A percentile compares a stretch with the other conserved stretches of the same genome.
These are phyloP conservation scores for Parapristionchus giblindavisi DNA, from an alignment of 2,888 invertebrate genomes.

Conservation along the genomic window DNA sequence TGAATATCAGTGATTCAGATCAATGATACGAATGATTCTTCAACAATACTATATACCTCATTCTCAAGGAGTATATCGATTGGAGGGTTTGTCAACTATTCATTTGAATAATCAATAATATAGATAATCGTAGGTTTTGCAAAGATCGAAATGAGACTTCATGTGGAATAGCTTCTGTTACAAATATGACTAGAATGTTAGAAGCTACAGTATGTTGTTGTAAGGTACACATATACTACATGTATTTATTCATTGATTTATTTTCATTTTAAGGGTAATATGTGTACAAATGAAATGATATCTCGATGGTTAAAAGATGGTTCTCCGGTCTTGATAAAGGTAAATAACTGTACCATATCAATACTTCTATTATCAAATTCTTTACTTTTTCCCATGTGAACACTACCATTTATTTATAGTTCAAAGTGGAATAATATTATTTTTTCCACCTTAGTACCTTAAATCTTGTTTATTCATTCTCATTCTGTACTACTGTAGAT, in stretches of 20 bases:
- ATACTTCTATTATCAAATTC: too few relatives aligned
- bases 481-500: not conserved
- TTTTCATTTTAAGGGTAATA: not conserved
- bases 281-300: not conserved
- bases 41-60: too few relatives aligned
- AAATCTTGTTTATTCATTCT: too few relatives aligned
- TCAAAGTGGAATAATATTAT: too few relatives aligned
- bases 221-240: not conserved
- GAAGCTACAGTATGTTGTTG: constrained; percentile 16
- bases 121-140: constrained; percentile 5
- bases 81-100: not conserved
- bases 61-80: not conserved
- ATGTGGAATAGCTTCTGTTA: not conserved
- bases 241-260: not conserved
- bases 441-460: too few relatives aligned
- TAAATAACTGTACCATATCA: not conserved
- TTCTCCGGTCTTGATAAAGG: too few relatives aligned
- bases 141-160: not conserved
- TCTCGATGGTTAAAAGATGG: not conserved
- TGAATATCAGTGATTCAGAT: not conserved
- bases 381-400: too few relatives aligned
- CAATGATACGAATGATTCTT: not conserved
- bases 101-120: not conserved
- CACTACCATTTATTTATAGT: too few relatives aligned
- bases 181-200: too few relatives aligned